Evolutionary conservation across 1,140 invertebrate genomes (phyloP).

Genomic region (Caenorhabditis tropicalis): DNA sequence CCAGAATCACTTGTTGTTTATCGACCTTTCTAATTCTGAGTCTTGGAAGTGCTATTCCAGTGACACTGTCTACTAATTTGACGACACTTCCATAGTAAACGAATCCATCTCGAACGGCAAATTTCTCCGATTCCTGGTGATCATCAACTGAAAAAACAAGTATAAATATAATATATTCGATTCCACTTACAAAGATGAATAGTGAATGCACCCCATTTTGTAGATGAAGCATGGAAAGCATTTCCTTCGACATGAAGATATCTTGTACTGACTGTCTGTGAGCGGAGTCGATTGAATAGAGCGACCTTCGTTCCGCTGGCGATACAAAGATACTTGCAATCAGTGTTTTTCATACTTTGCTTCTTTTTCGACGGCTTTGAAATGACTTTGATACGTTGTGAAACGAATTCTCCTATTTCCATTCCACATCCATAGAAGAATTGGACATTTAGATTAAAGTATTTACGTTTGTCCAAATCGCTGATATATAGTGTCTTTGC

Average conservation of each 20-base stretch:
- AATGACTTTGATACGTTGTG: conserved; percentile 93
- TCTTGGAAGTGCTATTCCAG: conserved; percentile 94
- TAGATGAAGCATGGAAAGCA: conserved; percentile 98
- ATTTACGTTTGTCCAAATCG: conserved; percentile 97
- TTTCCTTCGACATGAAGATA: conserved; percentile 99
- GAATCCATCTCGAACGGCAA: conserved; percentile 83
- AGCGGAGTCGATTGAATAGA: conserved; percentile 95
- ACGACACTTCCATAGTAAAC: conserved; percentile 98
- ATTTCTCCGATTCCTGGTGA: conserved; percentile 49
- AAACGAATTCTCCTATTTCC: conserved; percentile 97
- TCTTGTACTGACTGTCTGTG: conserved; percentile 96
- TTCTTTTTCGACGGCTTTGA: conserved; percentile 99
- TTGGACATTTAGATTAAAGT: conserved; percentile 86
- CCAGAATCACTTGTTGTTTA: conserved; percentile 95
- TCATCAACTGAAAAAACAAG: neutral
- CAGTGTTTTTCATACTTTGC: conserved; percentile 97
- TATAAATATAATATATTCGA: neutral
- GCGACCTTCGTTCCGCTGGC: conserved; percentile 98
- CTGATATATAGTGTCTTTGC: conserved; percentile 99
- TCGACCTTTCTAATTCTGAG: conserved; percentile 96
- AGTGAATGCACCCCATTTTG: conserved; percentile 99
- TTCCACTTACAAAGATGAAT: conserved; percentile 83
- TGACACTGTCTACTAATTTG: conserved; percentile 96
- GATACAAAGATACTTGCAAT: conserved; percentile 88
- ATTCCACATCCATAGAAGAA: conserved; percentile 98